A percentile compares a stretch with the other conserved stretches of the same genome.
These are phyloP conservation scores for Azemiops feae DNA, from an alignment of 2,113 vertebrate genomes.

Conservation along the genomic window DNA sequence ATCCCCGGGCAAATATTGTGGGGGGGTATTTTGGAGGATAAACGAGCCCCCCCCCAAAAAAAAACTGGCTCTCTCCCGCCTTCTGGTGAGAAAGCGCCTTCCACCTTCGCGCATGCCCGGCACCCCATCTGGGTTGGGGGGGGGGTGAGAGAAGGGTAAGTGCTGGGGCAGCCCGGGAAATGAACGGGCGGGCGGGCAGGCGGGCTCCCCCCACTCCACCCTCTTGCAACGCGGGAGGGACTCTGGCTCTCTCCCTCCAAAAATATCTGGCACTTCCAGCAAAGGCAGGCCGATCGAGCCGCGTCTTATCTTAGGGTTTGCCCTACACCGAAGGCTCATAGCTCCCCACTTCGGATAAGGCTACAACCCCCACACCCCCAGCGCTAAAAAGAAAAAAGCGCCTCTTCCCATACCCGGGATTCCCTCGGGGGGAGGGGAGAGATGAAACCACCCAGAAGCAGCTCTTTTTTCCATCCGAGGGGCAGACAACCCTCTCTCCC, in stretches of 20 bases:
- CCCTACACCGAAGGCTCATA: not conserved
- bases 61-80: not conserved
- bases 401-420: not conserved
- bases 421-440: not conserved
- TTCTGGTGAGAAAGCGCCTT: not conserved
- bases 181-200: not conserved
- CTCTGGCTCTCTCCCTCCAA: constrained; percentile 52
- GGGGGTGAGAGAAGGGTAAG: not conserved
- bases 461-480: not conserved
- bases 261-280: constrained; percentile 9
- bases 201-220: constrained; percentile 18
- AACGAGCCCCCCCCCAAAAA: not conserved
- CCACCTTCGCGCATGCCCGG: not conserved
- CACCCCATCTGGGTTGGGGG: not conserved
- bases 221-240: constrained; percentile 41
- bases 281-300: not conserved
- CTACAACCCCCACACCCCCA: not conserved
- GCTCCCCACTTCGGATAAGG: not conserved
- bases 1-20: not conserved
- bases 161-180: not conserved
- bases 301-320: not conserved
- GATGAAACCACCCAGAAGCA: not conserved
- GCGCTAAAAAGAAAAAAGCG: not conserved
- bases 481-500: not conserved
- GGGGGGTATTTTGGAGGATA: not conserved